Evolutionary conservation across 2,888 invertebrate species (phyloP), one percentile per base, ranked within the genome.

Genomic region (Tenthredo distinguenda): DNA sequence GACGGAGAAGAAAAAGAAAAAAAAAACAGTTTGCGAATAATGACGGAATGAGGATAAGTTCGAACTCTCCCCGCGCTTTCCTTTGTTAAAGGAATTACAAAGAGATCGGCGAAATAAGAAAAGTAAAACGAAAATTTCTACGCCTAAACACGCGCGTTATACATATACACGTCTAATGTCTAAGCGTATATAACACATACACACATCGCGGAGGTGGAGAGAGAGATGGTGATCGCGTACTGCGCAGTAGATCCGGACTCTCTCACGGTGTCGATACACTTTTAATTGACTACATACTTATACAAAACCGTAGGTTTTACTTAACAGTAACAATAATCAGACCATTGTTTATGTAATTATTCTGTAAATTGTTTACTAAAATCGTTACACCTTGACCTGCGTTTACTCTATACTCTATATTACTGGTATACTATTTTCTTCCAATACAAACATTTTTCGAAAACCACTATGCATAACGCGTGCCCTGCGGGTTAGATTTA

Each of bases 241-340:
- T 83, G 71, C 83, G 83, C 83, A 83, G 83, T 83, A 83, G 83
- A 83, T 83, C 58, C 68, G 83, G 43, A 83, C 83, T 83, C 83
- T 81, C 81, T 83, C 83, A 47, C 83, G 83, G 83, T 68, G 68
- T 83, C 83, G 83, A 83, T 83, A 83, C 68, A 83, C 47, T 83
- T 83, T 83, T 71, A 83, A 83, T 83, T 83, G 83, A 83, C 65
- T 26, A 62, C 6, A 58, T 26, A 2, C n/a, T 5, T n/a, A 34
- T 21, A 9, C n/a, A 55, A n/a, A 55, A 55, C 55, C 62, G 62
- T 12, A 26, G 62, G 62, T 58, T 58, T 58, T 58, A 12, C 26
- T 10, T 10, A 62, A 62, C 21, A 26, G 10, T 10, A 62, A 26
- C 12, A 62, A 62, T 0, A 10, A 62, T 21, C 50, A 50, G 5